Conservation (phyloP, 1,140 invertebrate genomes). For the Drosophila neocordata region DNA sequence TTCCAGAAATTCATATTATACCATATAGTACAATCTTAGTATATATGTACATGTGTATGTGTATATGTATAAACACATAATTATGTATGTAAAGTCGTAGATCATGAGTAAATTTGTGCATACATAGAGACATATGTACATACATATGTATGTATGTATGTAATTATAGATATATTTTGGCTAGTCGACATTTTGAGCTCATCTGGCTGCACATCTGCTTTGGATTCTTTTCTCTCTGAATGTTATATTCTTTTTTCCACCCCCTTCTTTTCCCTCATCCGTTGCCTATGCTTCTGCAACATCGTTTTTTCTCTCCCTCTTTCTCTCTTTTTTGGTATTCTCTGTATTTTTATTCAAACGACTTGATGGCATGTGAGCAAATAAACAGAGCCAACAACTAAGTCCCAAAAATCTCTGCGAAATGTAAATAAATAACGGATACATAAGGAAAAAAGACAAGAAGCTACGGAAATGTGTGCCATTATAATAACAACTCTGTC, state of each 20-base stretch:
- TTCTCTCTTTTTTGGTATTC: background rate
- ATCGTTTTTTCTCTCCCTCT: background rate
- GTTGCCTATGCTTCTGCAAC: background rate
- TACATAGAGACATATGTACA: background rate
- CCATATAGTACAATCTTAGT: too few relatives aligned
- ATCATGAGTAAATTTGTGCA: too few relatives aligned
- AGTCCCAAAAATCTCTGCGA: constrained; percentile 3
- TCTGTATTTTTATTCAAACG: constrained; percentile 7
- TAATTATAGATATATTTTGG: constrained; percentile 10
- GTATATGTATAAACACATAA: background rate
- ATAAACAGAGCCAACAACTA: background rate
- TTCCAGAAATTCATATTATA: constrained; percentile 33
- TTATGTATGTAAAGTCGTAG: background rate
- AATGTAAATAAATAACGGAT: constrained; percentile 9
- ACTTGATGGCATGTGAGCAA: constrained; percentile 5
- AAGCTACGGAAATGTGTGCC: background rate
- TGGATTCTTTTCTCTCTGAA: constrained; percentile 32
- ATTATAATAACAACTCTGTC: constrained; percentile 6
- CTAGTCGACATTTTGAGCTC: constrained; percentile 44
- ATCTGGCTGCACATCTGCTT: constrained; percentile 64
- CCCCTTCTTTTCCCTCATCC: background rate
- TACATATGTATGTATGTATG: background rate
- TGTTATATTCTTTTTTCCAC: constrained; percentile 16
- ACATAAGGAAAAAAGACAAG: background rate
- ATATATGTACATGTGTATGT: background rate